A percentile compares a stretch with the other conserved stretches of the same genome.
Conservation (phyloP, 2,113 vertebrate genomes). For the Barbus barbus region DNA sequence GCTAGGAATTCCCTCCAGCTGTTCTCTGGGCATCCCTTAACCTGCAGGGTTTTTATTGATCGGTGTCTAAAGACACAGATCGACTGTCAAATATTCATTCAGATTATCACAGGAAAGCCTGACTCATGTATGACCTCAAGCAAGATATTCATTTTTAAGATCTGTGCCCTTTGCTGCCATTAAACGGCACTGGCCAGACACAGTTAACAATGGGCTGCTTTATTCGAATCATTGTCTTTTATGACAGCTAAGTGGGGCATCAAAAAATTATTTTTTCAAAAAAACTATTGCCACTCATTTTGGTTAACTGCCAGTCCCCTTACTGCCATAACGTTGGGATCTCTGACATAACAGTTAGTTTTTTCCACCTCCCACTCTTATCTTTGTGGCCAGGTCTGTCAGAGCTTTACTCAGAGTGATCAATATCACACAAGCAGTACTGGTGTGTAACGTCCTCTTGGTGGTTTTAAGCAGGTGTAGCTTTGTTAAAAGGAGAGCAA, state of each 20-base stretch:
- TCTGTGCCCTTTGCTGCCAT: conserved; percentile 27
- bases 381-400: conserved; percentile 53
- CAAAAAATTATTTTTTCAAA: not conserved
- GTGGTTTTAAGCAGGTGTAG: conserved; percentile 74
- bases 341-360: conserved; percentile 58
- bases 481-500: conserved; percentile 45
- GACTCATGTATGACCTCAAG: conserved; percentile 48
- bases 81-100: conserved; percentile 32
- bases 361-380: conserved; percentile 52
- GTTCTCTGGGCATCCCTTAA: conserved; percentile 51
- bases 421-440: conserved; percentile 59
- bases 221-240: not conserved
- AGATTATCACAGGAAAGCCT: conserved; percentile 30
- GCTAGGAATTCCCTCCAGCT: conserved; percentile 51
- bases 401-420: conserved; percentile 57
- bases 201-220: not conserved
- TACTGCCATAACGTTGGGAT: conserved; percentile 20
- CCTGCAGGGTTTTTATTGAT: conserved; percentile 41
- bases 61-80: conserved; percentile 42
- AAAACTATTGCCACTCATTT: not conserved
- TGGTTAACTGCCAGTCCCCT: conserved; percentile 24
- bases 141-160: conserved; percentile 54
- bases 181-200: conserved; percentile 4
- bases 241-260: not conserved
- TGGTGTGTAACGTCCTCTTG: conserved; percentile 72